These are phyloP conservation scores for Apis dorsata DNA, from an alignment of 1,140 invertebrate species.

Conservation along the genomic window DNA sequence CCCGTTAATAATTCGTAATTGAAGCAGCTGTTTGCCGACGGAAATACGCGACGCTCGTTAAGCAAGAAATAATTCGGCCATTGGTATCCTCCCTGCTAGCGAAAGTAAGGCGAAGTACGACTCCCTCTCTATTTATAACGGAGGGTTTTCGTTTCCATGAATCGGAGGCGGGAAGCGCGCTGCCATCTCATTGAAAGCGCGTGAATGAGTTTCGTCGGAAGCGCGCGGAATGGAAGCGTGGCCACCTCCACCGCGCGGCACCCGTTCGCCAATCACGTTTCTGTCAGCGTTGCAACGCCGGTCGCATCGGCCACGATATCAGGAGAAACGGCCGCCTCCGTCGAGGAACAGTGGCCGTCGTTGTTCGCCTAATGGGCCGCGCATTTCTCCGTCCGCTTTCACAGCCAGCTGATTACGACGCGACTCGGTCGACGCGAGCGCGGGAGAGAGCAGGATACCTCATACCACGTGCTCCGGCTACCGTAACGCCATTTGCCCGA, in stretches of 20 bases:
- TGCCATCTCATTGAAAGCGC: conserved; percentile 58
- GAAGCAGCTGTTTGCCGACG: conserved; percentile 8
- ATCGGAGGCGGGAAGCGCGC: conserved; percentile 39
- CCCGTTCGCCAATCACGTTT: conserved; percentile 48
- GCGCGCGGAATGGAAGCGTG: conserved; percentile 54
- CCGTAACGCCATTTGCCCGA: conserved; percentile 77
- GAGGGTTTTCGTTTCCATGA: conserved; percentile 41
- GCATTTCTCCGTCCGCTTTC: conserved; percentile 78
- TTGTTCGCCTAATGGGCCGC: conserved; percentile 78
- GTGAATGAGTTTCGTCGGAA: conserved; percentile 60
- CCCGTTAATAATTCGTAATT: conserved; percentile 8
- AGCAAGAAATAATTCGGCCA: conserved; percentile 35
- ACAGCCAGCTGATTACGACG: conserved; percentile 79
- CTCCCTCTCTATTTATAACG: conserved; percentile 21
- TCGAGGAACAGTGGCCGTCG: conserved; percentile 71
- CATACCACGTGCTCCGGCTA: conserved; percentile 76
- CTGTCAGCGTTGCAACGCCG: conserved; percentile 34
- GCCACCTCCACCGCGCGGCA: conserved; percentile 26
- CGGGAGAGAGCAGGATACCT: conserved; percentile 41
- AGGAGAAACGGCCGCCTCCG: conserved; percentile 60
- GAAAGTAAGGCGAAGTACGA: background rate
- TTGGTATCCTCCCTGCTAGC: background rate
- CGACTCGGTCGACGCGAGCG: conserved; percentile 59
- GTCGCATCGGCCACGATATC: conserved; percentile 52
- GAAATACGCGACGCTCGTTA: conserved; percentile 41